phyloP scores from a whole-genome alignment of 2,113 vertebrate genomes.

The Toxotes jaculatrix region DNA sequence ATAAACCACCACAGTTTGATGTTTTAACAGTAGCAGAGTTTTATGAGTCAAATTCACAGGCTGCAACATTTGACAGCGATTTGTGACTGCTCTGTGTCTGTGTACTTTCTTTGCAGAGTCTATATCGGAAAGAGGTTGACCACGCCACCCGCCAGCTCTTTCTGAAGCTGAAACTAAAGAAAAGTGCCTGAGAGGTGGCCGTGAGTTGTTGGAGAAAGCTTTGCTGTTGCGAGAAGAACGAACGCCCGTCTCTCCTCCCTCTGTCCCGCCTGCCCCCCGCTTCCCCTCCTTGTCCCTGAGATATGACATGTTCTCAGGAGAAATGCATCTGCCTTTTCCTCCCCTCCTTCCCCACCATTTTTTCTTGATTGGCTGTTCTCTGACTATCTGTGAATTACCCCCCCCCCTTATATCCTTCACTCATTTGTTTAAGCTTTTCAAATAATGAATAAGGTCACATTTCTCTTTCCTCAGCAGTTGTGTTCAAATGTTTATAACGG shows the following conservation, averaged over 20 bases:
- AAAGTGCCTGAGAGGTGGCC: slow-evolving; percentile 85
- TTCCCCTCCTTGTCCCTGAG: slow-evolving; percentile 53
- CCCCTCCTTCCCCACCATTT: not conserved
- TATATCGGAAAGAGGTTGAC: slow-evolving; percentile 97
- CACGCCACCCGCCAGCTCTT: slow-evolving; percentile 92
- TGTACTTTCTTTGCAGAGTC: slow-evolving; percentile 83
- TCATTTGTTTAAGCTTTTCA: slow-evolving; percentile 69
- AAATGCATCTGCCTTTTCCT: slow-evolving; percentile 42
- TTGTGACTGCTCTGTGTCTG: not conserved
- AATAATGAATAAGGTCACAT: slow-evolving; percentile 44
- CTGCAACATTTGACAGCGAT: not conserved
- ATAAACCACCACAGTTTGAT: not conserved
- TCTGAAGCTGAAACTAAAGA: slow-evolving; percentile 84
- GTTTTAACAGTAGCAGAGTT: not conserved
- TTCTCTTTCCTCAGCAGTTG: slow-evolving; percentile 19
- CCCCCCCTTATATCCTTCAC: slow-evolving; percentile 28
- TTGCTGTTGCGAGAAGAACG: slow-evolving; percentile 86
- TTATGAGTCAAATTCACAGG: not conserved
- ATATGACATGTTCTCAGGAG: slow-evolving; percentile 77
- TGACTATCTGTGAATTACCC: slow-evolving; percentile 52
- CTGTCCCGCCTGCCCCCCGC: slow-evolving; percentile 47
- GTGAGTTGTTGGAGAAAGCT: slow-evolving; percentile 79
- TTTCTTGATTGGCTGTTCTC: slow-evolving; percentile 48
- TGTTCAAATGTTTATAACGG: slow-evolving; percentile 45
- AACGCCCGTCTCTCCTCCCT: slow-evolving; percentile 61